These are phyloP conservation scores for Drosophila kuntzei DNA, from an alignment of 2,888 invertebrate species.

Conservation along the genomic window DNA sequence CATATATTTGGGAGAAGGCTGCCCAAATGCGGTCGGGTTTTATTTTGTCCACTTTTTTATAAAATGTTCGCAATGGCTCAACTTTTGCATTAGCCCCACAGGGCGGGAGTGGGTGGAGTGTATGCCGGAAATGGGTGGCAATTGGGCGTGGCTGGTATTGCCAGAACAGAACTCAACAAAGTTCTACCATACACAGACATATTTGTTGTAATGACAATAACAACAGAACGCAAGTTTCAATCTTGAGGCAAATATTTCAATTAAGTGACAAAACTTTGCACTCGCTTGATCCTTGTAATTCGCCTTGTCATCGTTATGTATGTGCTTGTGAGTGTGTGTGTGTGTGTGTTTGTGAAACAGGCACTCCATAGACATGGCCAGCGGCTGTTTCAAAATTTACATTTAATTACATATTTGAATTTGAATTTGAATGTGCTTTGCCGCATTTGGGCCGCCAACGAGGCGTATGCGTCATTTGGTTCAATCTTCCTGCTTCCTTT, in stretches of 20 bases:
- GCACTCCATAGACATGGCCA: constrained; percentile 28
- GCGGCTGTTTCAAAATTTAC: constrained; percentile 70
- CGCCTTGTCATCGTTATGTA: constrained; percentile 51
- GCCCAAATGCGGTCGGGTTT: constrained; percentile 52
- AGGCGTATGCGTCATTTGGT: constrained; percentile 66
- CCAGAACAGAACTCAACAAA: constrained; percentile 53
- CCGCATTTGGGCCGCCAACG: constrained; percentile 52
- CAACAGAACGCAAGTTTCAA: constrained; percentile 70
- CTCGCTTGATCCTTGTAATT: constrained; percentile 68
- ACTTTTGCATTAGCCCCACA: constrained; percentile 70
- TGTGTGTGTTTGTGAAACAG: constrained; percentile 19
- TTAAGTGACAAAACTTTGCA: constrained; percentile 83
- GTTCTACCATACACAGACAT: constrained; percentile 20
- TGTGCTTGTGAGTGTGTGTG: constrained; percentile 10
- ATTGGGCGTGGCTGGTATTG: constrained; percentile 35
- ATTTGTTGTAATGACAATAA: constrained; percentile 70
- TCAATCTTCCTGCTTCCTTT: constrained; percentile 15
- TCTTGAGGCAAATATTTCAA: constrained; percentile 83
- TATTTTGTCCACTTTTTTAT: constrained; percentile 56
- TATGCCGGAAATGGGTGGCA: constrained; percentile 11
- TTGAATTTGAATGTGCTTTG: constrained; percentile 59
- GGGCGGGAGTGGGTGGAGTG: background rate
- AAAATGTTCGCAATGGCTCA: constrained; percentile 58
- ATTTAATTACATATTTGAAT: constrained; percentile 77
- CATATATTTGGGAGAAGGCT: constrained; percentile 56